Conservation (phyloP, 2,113 vertebrate species). For the Willisornis vidua region DNA sequence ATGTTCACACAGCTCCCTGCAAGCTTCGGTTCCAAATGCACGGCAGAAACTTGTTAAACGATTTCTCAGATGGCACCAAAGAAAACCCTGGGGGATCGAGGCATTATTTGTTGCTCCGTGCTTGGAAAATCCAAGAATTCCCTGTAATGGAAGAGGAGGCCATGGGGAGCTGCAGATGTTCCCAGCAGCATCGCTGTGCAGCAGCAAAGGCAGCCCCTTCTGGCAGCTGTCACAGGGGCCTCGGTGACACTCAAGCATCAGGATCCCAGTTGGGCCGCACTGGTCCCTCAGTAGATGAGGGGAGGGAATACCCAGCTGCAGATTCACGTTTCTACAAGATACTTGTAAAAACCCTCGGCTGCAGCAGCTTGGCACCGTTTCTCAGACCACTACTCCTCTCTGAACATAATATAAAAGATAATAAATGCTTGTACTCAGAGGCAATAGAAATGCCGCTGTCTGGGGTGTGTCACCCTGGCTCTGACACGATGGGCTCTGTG, state of each 20-base stretch:
- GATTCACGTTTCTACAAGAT: not conserved
- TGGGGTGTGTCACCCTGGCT: not conserved
- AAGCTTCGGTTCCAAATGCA: not conserved
- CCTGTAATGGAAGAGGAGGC: not conserved
- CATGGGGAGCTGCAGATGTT: not conserved
- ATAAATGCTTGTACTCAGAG: not conserved
- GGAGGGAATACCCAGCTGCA: not conserved
- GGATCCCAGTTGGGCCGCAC: not conserved
- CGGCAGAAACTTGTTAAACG: not conserved
- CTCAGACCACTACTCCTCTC: not conserved
- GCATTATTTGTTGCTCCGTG: not conserved
- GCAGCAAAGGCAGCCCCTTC: not conserved
- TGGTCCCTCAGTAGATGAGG: not conserved
- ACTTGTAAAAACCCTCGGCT: not conserved
- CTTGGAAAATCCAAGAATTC: not conserved
- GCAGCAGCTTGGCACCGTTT: not conserved
- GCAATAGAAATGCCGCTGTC: not conserved
- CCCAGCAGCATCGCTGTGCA: not conserved
- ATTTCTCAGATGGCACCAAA: not conserved
- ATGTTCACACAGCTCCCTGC: not conserved
- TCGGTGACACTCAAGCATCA: fast-evolving
- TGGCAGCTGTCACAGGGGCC: not conserved
- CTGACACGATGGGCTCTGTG: not conserved
- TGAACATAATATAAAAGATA: not conserved
- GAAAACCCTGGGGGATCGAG: not conserved